These are phyloP conservation scores for Pampusana beccarii DNA, from an alignment of 2,113 vertebrate species.

Conservation along the genomic window DNA sequence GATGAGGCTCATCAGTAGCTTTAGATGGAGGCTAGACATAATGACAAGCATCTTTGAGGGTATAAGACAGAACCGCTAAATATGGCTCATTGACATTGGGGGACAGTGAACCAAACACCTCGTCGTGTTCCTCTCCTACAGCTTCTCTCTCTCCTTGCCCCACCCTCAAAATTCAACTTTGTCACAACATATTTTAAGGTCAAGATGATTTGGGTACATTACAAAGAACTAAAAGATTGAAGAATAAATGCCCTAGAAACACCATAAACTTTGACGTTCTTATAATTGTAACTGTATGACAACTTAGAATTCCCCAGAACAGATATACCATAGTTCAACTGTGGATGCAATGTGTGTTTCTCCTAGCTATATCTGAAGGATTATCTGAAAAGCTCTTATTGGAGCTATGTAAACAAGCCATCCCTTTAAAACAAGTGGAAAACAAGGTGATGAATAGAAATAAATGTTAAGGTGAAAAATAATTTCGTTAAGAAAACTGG, in stretches of 20 bases:
- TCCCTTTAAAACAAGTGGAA: background rate
- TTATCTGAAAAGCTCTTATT: background rate
- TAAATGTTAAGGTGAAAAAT: background rate
- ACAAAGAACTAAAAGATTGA: background rate
- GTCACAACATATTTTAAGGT: background rate
- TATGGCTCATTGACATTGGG: background rate
- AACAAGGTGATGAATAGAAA: background rate
- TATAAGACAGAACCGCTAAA: background rate
- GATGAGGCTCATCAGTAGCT: background rate
- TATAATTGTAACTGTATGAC: background rate
- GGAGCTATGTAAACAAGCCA: background rate
- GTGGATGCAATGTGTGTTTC: background rate
- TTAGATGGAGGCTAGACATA: background rate
- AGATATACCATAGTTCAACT: background rate
- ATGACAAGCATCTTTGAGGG: background rate
- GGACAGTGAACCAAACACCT: background rate
- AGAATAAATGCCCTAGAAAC: background rate
- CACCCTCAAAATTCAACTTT: background rate
- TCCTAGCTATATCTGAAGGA: background rate
- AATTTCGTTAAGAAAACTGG: background rate
- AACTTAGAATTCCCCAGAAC: background rate
- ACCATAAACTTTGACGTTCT: background rate
- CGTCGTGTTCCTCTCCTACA: background rate
- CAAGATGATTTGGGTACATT: background rate
- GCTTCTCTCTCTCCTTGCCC: background rate